Evolutionary conservation across 2,113 vertebrate species (phyloP).

Genomic region (Misgurnus mizolepis): DNA sequence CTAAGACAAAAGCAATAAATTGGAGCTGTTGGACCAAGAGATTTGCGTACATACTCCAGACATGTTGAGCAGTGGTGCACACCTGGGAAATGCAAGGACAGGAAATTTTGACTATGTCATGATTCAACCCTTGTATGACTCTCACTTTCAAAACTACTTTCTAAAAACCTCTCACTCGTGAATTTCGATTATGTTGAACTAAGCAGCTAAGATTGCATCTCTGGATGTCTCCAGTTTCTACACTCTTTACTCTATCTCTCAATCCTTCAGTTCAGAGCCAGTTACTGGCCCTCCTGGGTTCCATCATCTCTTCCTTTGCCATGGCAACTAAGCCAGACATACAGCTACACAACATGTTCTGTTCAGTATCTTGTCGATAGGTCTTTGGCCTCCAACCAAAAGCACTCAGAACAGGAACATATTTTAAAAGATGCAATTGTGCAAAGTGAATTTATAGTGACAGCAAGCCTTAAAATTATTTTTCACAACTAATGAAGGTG

Average conservation of each 20-base stretch:
- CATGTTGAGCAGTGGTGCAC: neutral
- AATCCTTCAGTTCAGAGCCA: conserved; percentile 19
- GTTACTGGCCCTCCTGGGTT: conserved; percentile 68
- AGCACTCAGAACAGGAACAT: conserved; percentile 63
- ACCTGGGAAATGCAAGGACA: neutral
- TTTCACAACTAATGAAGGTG: conserved; percentile 22
- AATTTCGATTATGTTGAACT: neutral
- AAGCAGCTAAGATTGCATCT: neutral
- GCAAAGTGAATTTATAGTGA: conserved; percentile 61
- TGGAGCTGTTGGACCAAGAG: conserved; percentile 21
- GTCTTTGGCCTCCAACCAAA: conserved; percentile 70
- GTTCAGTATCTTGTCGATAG: conserved; percentile 70
- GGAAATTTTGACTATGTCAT: neutral
- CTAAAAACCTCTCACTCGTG: neutral
- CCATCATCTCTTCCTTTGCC: conserved; percentile 69
- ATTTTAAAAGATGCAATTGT: conserved; percentile 64
- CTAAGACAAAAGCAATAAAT: conserved; percentile 44
- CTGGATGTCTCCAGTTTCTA: too few species aligned
- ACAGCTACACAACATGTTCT: conserved; percentile 71
- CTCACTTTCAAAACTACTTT: neutral
- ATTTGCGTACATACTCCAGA: neutral
- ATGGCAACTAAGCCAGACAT: conserved; percentile 68
- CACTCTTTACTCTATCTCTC: neutral
- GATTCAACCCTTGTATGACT: neutral
- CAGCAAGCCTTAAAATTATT: conserved; percentile 53